These are phyloP conservation scores for Saccopteryx leptura DNA, from an alignment of 2,113 vertebrate species.

Conservation along the genomic window DNA sequence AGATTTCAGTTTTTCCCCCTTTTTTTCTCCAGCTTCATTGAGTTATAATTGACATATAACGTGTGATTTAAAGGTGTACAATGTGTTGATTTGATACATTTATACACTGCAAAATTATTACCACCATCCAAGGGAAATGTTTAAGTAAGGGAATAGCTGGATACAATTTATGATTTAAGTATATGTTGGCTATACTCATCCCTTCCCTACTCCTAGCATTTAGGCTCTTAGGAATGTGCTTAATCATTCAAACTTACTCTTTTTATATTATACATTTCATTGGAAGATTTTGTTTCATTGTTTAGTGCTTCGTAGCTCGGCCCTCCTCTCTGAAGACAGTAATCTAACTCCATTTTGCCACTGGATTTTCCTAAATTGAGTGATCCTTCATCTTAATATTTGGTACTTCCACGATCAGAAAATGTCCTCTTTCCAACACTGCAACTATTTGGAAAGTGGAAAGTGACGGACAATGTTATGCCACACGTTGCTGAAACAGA, in stretches of 20 bases:
- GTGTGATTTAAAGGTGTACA: not conserved
- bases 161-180: not conserved
- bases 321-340: not conserved
- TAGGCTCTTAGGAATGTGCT: not conserved
- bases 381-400: not conserved
- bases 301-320: not conserved
- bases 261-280: not conserved
- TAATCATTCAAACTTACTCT: not conserved
- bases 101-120: not conserved
- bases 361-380: not conserved
- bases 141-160: not conserved
- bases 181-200: not conserved
- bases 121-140: not conserved
- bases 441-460: not conserved
- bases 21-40: not conserved
- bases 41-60: not conserved
- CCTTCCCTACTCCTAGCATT: not conserved
- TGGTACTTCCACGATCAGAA: not conserved
- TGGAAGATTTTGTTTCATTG: not conserved
- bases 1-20: not conserved
- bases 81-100: not conserved
- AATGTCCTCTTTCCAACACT: not conserved
- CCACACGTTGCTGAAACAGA: not conserved
- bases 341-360: not conserved
- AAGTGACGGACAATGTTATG: not conserved